A percentile compares a stretch with the other conserved stretches of the same genome.
phyloP scores from a whole-genome alignment of 1,140 invertebrate species.

The Hylaeus anthracinus region DNA sequence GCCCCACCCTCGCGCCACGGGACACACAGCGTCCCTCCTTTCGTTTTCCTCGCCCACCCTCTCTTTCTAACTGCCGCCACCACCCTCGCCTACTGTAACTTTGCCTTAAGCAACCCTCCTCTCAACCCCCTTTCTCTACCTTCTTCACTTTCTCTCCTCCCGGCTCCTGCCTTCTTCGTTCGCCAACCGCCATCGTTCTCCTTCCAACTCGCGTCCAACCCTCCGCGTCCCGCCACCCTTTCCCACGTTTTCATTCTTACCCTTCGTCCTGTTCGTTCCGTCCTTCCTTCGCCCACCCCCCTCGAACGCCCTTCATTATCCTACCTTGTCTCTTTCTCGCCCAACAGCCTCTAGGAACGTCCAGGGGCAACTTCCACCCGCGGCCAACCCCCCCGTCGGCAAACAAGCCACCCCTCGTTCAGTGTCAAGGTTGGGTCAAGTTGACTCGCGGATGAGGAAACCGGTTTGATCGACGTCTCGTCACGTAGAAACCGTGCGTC shows the following conservation, averaged over 20 bases:
- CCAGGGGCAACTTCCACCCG: constrained; percentile 45
- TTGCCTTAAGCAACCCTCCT: background rate
- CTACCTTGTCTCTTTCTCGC: background rate
- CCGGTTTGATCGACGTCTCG: constrained; percentile 37
- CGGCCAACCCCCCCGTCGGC: constrained; percentile 41
- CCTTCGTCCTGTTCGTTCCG: constrained; percentile 14
- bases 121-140: background rate
- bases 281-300: background rate
- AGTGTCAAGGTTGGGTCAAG: constrained; percentile 75
- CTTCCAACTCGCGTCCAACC: background rate
- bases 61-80: background rate
- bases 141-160: background rate
- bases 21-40: constrained; percentile 46
- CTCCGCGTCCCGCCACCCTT: background rate
- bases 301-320: background rate
- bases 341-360: constrained; percentile 41
- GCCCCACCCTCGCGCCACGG: constrained; percentile 67
- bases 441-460: constrained; percentile 27
- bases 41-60: background rate
- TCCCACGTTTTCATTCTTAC: background rate
- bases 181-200: background rate
- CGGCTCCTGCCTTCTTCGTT: background rate
- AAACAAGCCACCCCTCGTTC: constrained; percentile 57
- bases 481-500: constrained; percentile 19
- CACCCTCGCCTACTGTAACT: constrained; percentile 4